Percentiles rank a stretch among this genome's conserved stretches.
These are phyloP conservation scores for Microctenopoma stevenorrisi DNA, from an alignment of 2,797 vertebrate species.

Conservation along the genomic window DNA sequence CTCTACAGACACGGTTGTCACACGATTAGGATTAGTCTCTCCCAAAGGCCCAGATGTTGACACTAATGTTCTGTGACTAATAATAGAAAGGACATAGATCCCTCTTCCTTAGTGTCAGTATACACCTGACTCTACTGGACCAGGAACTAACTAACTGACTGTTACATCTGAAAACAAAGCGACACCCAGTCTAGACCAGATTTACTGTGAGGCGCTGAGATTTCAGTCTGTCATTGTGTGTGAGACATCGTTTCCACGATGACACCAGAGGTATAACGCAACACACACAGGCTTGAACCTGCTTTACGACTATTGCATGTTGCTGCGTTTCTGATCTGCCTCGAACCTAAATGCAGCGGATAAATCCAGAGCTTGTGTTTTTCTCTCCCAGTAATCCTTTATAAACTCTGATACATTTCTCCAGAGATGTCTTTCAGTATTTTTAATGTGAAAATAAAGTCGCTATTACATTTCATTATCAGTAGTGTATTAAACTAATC, in stretches of 20 bases:
- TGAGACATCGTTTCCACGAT: conserved; percentile 6
- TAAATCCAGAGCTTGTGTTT: conserved; percentile 32
- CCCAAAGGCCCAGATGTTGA: conserved; percentile 64
- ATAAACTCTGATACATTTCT: conserved; percentile 39
- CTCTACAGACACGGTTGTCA: conserved; percentile 54
- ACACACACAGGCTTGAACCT: conserved; percentile 18
- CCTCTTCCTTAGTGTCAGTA: not conserved
- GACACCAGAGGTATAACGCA: conserved; percentile 17
- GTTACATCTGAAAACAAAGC: conserved; percentile 15
- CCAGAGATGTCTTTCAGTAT: conserved; percentile 12
- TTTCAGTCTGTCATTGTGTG: conserved; percentile 10
- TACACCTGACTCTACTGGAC: conserved; percentile 37
- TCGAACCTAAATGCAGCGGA: conserved; percentile 46
- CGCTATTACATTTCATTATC: conserved; percentile 35
- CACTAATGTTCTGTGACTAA: conserved; percentile 38
- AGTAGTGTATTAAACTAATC: conserved; percentile 53
- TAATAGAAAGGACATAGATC: conserved; percentile 28
- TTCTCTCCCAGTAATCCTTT: conserved; percentile 26
- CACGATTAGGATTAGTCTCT: conserved; percentile 68
- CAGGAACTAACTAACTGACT: not conserved
- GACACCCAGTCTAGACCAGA: conserved; percentile 29
- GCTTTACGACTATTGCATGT: conserved; percentile 16
- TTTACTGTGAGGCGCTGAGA: conserved; percentile 30
- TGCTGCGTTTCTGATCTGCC: conserved; percentile 37
- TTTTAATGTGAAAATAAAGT: conserved; percentile 32